Percentiles rank a stretch among this genome's conserved stretches.
phyloP scores from a whole-genome alignment of 2,797 vertebrate genomes.

The Phoeniculus purpureus region DNA sequence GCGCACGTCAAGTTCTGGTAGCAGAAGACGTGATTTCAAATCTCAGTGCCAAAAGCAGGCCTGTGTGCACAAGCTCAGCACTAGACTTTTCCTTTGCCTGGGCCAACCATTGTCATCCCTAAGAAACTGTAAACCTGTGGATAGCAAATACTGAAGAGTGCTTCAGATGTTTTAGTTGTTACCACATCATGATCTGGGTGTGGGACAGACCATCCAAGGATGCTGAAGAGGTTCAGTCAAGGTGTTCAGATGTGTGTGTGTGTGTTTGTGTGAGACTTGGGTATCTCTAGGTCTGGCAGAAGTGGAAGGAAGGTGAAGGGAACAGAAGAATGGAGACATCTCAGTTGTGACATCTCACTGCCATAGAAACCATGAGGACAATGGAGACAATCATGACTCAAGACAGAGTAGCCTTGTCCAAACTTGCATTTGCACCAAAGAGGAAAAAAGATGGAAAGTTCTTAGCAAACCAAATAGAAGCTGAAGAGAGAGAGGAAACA shows the following conservation, averaged over 20 bases:
- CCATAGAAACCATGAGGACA: not conserved
- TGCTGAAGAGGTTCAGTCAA: not conserved
- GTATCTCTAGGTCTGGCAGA: not conserved
- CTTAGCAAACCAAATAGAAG: not conserved
- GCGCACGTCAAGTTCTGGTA: not conserved
- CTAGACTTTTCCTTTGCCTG: not conserved
- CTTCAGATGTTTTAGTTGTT: not conserved
- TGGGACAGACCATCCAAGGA: not conserved
- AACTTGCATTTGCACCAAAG: rapidly evolving
- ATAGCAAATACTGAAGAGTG: not conserved
- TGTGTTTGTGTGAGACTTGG: not conserved
- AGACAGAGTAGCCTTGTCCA: not conserved
- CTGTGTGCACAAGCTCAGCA: not conserved
- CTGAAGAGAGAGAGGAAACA: not conserved
- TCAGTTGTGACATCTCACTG: not conserved
- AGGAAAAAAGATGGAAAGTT: not conserved
- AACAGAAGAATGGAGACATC: not conserved
- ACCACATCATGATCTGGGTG: rapidly evolving
- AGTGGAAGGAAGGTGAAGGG: not conserved
- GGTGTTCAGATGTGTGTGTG: not conserved
- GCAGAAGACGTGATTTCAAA: not conserved
- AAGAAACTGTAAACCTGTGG: not conserved
- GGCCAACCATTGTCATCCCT: not conserved
- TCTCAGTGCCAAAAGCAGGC: not conserved
- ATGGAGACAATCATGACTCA: rapidly evolving